Base-by-base conservation (phyloP, 1,140 invertebrate species). In the Drosophila aff. region DNA sequence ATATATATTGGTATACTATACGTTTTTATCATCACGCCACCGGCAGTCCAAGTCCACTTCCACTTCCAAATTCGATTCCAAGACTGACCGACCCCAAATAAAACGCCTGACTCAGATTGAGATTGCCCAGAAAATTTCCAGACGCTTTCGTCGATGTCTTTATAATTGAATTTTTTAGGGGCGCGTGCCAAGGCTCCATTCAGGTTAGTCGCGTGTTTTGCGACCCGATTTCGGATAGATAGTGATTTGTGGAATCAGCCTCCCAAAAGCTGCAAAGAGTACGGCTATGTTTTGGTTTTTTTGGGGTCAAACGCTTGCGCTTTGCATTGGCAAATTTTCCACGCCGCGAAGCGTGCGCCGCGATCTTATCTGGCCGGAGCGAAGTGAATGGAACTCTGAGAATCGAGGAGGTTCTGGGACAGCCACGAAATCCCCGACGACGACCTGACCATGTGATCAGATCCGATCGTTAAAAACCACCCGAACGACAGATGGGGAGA, bases 11-110 rank as follows among this genome's bases (percentile, higher is more conserved):
- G 8, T 38, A 55, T 64, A 71, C 63, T 71, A 68, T 38, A 46
- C 16, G 40, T 40, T 71, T 69, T 68, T 71, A 81, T 86, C 81
- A 79, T 86, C 82, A 86, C 82, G 79, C 83, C 82, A 87, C 83
- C 63, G 59, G 44, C 44, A 62, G 36, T 69, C 75, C 82, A 86
- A 77, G 79, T 86, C 66, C 52, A 71, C 59, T 68, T 41, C 21
- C 63, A 66, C 31, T 59, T 43, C 31, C 58, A 38, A 66, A 53
- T 66, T 33, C 40, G 53, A 26, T 44, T 67, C 47, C 40, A 67
- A 59, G 73, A 50, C 76, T 46, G 43, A 53, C 38, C 28, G 73
- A 64, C 15, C 55, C 47, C 49, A 49, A 49, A 65, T 58, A 49
- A 65, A 67, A 55, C 66, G 66, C 61, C 82, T 85, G 82, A 81